A percentile compares a stretch with the other conserved stretches of the same genome.
These are phyloP conservation scores for Archivesica marissinica DNA, from an alignment of 1,140 invertebrate genomes.

Conservation along the genomic window DNA sequence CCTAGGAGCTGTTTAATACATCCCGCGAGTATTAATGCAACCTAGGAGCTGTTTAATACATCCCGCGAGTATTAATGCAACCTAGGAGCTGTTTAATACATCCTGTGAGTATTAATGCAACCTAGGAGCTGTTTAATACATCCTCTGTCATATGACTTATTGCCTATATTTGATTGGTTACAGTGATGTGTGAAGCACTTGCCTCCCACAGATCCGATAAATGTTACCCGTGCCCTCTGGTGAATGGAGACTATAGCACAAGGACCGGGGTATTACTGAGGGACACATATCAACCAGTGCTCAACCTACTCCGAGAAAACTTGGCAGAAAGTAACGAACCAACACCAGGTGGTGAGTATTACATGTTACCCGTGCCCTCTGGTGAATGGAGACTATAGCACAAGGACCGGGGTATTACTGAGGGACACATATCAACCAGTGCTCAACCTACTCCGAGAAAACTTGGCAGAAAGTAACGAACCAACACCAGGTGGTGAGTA, in stretches of 20 bases:
- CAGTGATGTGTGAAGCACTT: conserved; percentile 75
- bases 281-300: conserved; percentile 76
- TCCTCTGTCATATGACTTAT: too few species aligned
- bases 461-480: conserved; percentile 65
- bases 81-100: too few species aligned
- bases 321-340: conserved; percentile 64
- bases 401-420: conserved; percentile 77
- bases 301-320: conserved; percentile 73
- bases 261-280: conserved; percentile 76
- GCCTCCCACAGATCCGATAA: conserved; percentile 75
- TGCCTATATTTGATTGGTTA: conserved; percentile 53
- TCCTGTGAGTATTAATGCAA: too few species aligned
- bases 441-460: conserved; percentile 72
- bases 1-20: too few species aligned
- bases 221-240: conserved; percentile 78
- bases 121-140: too few species aligned
- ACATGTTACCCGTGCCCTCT: conserved; percentile 79
- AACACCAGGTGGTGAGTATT: conserved; percentile 60
- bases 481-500: conserved; percentile 63
- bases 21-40: too few species aligned
- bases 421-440: conserved; percentile 77
- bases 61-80: too few species aligned
- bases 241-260: conserved; percentile 76
- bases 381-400: conserved; percentile 75
- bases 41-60: too few species aligned